phyloP scores from a whole-genome alignment of 2,797 vertebrate species.

The Epinephelus awoara region DNA sequence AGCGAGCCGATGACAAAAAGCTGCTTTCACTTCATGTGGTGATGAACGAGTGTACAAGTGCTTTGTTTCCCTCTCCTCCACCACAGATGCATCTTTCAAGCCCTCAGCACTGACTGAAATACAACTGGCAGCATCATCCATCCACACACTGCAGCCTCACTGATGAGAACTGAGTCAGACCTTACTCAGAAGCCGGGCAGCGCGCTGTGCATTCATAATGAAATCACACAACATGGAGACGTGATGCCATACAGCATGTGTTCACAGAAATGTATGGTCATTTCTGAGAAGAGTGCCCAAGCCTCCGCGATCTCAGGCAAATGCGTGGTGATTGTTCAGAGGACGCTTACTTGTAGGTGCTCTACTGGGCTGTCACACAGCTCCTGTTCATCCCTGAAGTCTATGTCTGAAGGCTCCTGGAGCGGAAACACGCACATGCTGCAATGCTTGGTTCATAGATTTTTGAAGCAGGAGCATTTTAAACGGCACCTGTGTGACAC shows the following conservation, averaged over 20 bases:
- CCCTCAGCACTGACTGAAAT: slow-evolving; percentile 24
- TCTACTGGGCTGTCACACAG: slow-evolving; percentile 74
- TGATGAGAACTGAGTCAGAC: slow-evolving; percentile 51
- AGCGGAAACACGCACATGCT: slow-evolving; percentile 69
- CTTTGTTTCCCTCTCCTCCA: slow-evolving; percentile 33
- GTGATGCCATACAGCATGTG: slow-evolving; percentile 8
- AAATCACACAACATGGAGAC: slow-evolving; percentile 45
- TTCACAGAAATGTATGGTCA: slow-evolving; percentile 33
- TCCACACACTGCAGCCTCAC: slow-evolving; percentile 35
- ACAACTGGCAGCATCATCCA: slow-evolving; percentile 14
- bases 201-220: slow-evolving; percentile 52
- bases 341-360: slow-evolving; percentile 78
- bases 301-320: slow-evolving; percentile 20
- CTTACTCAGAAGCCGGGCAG: slow-evolving; percentile 45
- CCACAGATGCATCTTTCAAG: slow-evolving; percentile 52
- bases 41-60: not conserved
- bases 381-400: slow-evolving; percentile 74
- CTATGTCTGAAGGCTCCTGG: slow-evolving; percentile 76
- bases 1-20: slow-evolving; percentile 24
- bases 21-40: slow-evolving; percentile 22
- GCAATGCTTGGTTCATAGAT: slow-evolving; percentile 10
- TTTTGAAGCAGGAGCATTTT: not conserved
- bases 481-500: not conserved
- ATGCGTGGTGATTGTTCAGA: slow-evolving; percentile 8
- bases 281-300: slow-evolving; percentile 44